These are phyloP conservation scores for Eumaeus atala DNA, from an alignment of 1,140 invertebrate genomes.

Conservation along the genomic window DNA sequence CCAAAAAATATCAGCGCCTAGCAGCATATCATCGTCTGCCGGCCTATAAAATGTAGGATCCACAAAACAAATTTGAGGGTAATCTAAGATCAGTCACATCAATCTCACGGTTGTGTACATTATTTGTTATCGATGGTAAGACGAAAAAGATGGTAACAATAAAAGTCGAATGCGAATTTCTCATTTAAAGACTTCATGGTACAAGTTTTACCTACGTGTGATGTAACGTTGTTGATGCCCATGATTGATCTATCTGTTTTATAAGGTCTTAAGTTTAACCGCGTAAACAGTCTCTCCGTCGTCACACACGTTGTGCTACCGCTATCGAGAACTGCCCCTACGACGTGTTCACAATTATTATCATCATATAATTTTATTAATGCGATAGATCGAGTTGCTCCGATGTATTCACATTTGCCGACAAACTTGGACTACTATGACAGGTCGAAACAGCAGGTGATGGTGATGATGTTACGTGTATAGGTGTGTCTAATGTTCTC, in stretches of 20 bases:
- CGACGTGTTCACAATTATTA: constrained; percentile 20
- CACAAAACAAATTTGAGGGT: constrained; percentile 27
- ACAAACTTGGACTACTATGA: no score
- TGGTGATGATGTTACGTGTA: no score
- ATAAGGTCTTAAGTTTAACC: constrained; percentile 23
- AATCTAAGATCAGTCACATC: constrained; percentile 23
- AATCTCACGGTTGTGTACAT: constrained; percentile 18
- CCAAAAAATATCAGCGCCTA: constrained; percentile 35
- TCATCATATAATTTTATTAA: constrained; percentile 25
- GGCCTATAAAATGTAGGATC: constrained; percentile 30
- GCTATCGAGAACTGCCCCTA: constrained; percentile 12
- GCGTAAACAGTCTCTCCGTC: constrained; percentile 16
- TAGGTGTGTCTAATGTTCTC: no score
- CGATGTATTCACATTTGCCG: no score
- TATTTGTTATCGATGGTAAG: constrained; percentile 26
- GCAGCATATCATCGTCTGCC: constrained; percentile 23
- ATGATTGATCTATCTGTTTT: constrained; percentile 12
- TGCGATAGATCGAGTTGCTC: constrained; percentile 21
- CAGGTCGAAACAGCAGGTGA: no score
- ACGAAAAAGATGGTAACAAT: constrained; percentile 35
- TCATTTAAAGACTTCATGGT: constrained; percentile 27
- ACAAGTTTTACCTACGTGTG: constrained; percentile 25
- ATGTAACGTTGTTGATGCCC: constrained; percentile 25
- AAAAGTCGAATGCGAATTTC: constrained; percentile 16
- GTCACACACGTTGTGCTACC: constrained; percentile 22